Evolutionary conservation across 2,797 vertebrate species (phyloP).

Genomic region (Aeoliscus strigatus): DNA sequence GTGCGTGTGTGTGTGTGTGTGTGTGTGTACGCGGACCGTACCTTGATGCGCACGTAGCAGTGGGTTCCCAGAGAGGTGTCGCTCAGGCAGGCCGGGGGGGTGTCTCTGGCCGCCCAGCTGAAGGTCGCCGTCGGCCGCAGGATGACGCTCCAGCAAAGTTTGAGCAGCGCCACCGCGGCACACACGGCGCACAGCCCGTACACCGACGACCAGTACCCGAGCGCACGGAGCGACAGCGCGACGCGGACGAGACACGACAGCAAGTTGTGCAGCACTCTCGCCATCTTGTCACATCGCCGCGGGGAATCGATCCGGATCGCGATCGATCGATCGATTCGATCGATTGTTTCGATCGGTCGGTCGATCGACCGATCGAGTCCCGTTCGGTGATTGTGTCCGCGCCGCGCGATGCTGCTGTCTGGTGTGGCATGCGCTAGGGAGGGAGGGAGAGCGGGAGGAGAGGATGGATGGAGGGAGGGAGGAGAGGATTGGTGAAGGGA

Average conservation of each 20-base stretch:
- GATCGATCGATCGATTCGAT: slow-evolving; percentile 38
- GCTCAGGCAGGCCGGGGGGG: slow-evolving; percentile 85
- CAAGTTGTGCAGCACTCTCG: slow-evolving; percentile 76
- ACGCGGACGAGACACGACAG: slow-evolving; percentile 71
- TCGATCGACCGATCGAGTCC: too few relatives aligned
- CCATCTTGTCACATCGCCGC: slow-evolving; percentile 79
- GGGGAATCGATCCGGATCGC: slow-evolving; percentile 46
- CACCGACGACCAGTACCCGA: slow-evolving; percentile 86
- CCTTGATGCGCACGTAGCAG: slow-evolving; percentile 96
- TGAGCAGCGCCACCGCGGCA: slow-evolving; percentile 80
- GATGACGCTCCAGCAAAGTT: slow-evolving; percentile 90
- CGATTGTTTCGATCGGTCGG: too few relatives aligned
- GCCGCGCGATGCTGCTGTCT: too few relatives aligned
- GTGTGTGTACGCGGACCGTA: slow-evolving; percentile 61
- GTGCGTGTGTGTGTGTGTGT: too few relatives aligned
- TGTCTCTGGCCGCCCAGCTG: slow-evolving; percentile 80
- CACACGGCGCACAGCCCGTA: slow-evolving; percentile 87
- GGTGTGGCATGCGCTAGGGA: too few relatives aligned
- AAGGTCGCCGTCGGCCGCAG: slow-evolving; percentile 83
- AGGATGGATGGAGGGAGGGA: too few relatives aligned
- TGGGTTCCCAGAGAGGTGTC: slow-evolving; percentile 96
- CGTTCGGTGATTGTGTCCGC: too few relatives aligned
- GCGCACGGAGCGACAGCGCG: slow-evolving; percentile 70
- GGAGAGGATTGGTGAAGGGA: too few relatives aligned
- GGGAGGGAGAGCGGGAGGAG: too few relatives aligned